Evolutionary conservation across 1,140 invertebrate species (phyloP), one percentile per base, ranked within the genome.

Genomic region (Diuraphis noxia): DNA sequence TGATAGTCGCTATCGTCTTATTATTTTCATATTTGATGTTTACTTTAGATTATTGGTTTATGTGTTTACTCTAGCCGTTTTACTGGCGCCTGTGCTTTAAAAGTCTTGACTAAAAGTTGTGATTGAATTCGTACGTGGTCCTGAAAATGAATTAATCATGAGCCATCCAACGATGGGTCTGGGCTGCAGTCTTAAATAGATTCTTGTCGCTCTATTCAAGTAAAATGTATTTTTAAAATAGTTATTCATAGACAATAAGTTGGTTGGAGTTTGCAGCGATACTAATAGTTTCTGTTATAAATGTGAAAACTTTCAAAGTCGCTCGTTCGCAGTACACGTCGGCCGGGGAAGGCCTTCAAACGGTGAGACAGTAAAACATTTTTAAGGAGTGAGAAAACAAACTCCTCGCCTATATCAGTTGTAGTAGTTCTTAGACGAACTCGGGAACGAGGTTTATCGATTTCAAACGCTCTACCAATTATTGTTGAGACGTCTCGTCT

Each of bases 231-330:
- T 82, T 82, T 41, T 82, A 82, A 41, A 41, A 25, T 82, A 40
- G 81, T 82, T 82, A 38, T 81, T 81, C 79, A 38, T 81, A 82
- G 81, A 41, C 40, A 38, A 82, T 41, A n/a, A 46, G 82, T 84
- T 19, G 40, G 82, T 43, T 17, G 30, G 40, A 43, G 82, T 43
- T 84, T 43, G 40, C 56, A 72, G 56, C 40, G 41, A 46, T 34
- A 41, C 82, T 34, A 84, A 84, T 43, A 84, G 81, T 84, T 84
- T n/a, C 40, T 40, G 25, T 41, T 84, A 84, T 84, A 84, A 46
- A 84, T 84, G 25, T 34, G 82, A 84, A 84, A 84, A 84, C 40
- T 84, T 84, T 84, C 30, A 41, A 84, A 43, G 43, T 43, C 82
- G 17, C 30, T 46, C 41, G 82, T 84, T 43, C 25, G 40, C 38